A percentile compares a stretch with the other conserved stretches of the same genome.
Evolutionary conservation across 2,797 vertebrate genomes (phyloP).

Genomic region (Artibeus lituratus): DNA sequence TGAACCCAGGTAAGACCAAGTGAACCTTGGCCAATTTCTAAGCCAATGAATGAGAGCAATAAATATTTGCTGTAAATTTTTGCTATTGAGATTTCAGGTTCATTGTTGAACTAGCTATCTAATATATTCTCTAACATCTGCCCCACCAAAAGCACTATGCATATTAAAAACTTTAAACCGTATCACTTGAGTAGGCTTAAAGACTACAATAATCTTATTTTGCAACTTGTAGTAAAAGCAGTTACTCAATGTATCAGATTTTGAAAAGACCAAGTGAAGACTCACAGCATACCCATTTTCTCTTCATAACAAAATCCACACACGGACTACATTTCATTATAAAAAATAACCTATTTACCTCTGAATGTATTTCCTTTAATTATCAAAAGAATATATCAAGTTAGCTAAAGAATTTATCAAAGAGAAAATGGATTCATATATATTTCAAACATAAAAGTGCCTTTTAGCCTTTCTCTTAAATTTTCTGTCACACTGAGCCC

Average conservation of each 20-base stretch:
- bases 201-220: neutral
- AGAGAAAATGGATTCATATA: neutral
- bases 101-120: neutral
- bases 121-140: neutral
- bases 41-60: neutral
- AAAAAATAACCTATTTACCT: constrained; percentile 10
- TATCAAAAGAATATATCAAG: neutral
- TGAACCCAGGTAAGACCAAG: neutral
- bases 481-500: neutral
- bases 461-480: constrained; percentile 36
- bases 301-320: neutral
- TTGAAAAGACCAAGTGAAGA: constrained; percentile 3
- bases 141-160: neutral
- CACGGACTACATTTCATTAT: neutral
- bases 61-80: neutral
- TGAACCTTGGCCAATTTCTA: neutral
- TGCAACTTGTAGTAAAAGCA: constrained; percentile 1
- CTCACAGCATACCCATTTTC: neutral
- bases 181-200: neutral
- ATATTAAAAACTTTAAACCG: neutral
- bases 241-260: neutral
- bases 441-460: neutral
- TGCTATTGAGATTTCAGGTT: neutral
- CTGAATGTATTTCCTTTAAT: neutral
- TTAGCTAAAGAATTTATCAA: neutral